Base-by-base conservation (phyloP, 2,888 invertebrate species). In the Zeuzera pyrina region DNA sequence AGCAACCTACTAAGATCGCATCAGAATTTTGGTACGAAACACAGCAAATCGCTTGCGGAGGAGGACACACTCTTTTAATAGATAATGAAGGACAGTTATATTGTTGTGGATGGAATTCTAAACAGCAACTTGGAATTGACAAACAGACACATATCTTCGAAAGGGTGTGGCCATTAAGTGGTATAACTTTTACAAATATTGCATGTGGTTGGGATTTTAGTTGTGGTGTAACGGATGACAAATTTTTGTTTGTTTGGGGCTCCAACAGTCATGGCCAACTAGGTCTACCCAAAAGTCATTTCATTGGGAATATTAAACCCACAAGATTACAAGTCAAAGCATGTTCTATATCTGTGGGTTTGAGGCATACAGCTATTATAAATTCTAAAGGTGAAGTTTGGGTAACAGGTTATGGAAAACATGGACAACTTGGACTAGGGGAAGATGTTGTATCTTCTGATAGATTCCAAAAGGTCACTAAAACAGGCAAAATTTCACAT, bases 141-240 rank as follows among this genome's bases (percentile, higher is more conserved):
- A 68, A 70, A 12, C 64, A 70, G 44, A 77, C 85, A 30, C 69
- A 86, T 30, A 74, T 65, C 15, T 88, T 90, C 49, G 74, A 87
- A 60, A 86, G 89, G 56, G 86, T 88, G 33, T 88, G 88, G 73
- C 67, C 73, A 30, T 56, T 88, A 33, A 86, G 85, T 53, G 84
- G 68, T 54, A 77, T 64, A 57, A 83, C 48, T 35, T 86, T 92
- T 40, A 81, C 79, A 31, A 86, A 87, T 43, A 78, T 93, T 35
- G 86, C 88, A 19, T 91, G 91, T 47, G 93, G 93, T n/a, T 93
- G 93, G 93, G 92, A 93, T 56, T 89, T 89, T 43, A 92, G 91
- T 34, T 89, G 91, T 45, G 93, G 90, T 24, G 84, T 93, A 12
- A 88, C 91, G 13, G 84, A 87, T 52, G 86, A 88, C 41, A 87